Base-by-base conservation (phyloP, 2,888 invertebrate species). In the Sepiola atlantica region DNA sequence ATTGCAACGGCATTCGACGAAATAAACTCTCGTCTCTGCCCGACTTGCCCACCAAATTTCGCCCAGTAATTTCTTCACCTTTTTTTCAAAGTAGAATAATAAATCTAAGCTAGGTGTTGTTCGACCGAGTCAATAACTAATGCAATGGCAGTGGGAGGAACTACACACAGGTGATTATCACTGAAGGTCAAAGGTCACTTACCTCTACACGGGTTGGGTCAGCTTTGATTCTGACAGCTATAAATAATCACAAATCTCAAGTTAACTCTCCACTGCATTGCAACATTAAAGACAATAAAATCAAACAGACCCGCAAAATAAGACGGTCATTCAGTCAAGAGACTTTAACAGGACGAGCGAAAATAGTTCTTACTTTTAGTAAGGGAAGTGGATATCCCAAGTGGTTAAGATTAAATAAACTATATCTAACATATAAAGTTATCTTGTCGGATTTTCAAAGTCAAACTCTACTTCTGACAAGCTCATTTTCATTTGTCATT, bases 211-310 rank as follows among this genome's bases (percentile, higher is more conserved):
- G 32, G 77, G n/a, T 77, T n/a, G 77, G 77, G 77, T 77, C 77
- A 77, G 77, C 77, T 77, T 21, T 77, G 77, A 77, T 77, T 77
- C 77, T 77, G 77, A 77, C 32, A 77, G 77, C 77, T 77, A 77
- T 77, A 77, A 77, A 77, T 77, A 77, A 77, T 77, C 77, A 77
- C 77, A 77, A 77, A 77, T 77, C n/a, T 77, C 77, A 77, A 77
- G 77, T 77, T 77, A 77, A 16, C 77, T 77, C 77, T n/a, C n/a
- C 32, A 77, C 77, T 77, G n/a, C 77, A 12, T 77, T n/a, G n/a
- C 77, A 77, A 32, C 77, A 24, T n/a, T n/a, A 77, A n/a, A 77
- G 77, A 14, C 32, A 77, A 45, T 45, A 45, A 45, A 45, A 45
- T n/a, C 2, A 45, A 4, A 45, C 45, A 8, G n/a, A 4, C n/a